Evolutionary conservation across 1,140 invertebrate genomes (phyloP).

Genomic region (Drosophila quadrilineata): DNA sequence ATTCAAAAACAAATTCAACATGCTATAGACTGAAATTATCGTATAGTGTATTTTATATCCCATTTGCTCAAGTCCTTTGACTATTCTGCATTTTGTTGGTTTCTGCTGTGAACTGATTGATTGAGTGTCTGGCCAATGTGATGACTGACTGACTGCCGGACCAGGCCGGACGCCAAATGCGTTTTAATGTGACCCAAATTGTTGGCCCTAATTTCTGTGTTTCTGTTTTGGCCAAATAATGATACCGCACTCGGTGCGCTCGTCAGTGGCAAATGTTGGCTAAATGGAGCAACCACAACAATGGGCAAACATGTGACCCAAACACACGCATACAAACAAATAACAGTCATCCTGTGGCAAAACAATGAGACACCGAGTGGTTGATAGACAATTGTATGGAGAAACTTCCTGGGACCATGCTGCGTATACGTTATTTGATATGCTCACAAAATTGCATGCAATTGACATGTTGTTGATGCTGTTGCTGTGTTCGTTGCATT

Average conservation of each 20-base stretch:
- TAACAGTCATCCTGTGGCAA: neutral
- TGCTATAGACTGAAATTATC: slow-evolving; percentile 29
- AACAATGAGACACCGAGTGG: neutral
- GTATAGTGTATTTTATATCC: slow-evolving; percentile 19
- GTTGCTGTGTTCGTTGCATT: too few relatives aligned
- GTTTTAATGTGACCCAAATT: slow-evolving; percentile 48
- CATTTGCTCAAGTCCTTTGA: neutral
- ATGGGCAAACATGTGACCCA: slow-evolving; percentile 19
- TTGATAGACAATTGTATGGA: slow-evolving; percentile 19
- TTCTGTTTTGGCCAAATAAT: slow-evolving; percentile 45
- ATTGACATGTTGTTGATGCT: slow-evolving; percentile 28
- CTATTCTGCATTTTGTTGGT: slow-evolving; percentile 3
- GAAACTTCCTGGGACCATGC: slow-evolving; percentile 26
- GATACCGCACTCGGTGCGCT: slow-evolving; percentile 39
- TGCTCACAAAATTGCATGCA: slow-evolving; percentile 33
- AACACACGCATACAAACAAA: neutral
- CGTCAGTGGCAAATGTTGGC: slow-evolving; percentile 3
- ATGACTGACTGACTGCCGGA: slow-evolving; percentile 9
- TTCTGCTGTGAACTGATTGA: slow-evolving; percentile 48
- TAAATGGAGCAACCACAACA: slow-evolving; percentile 39
- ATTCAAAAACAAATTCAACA: slow-evolving; percentile 34
- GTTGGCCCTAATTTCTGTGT: slow-evolving; percentile 55
- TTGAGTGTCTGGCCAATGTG: slow-evolving; percentile 46
- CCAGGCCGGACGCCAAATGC: slow-evolving; percentile 8
- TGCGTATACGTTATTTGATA: slow-evolving; percentile 50